These are phyloP conservation scores for Physeter macrocephalus DNA, from an alignment of 2,113 vertebrate genomes.

Conservation along the genomic window DNA sequence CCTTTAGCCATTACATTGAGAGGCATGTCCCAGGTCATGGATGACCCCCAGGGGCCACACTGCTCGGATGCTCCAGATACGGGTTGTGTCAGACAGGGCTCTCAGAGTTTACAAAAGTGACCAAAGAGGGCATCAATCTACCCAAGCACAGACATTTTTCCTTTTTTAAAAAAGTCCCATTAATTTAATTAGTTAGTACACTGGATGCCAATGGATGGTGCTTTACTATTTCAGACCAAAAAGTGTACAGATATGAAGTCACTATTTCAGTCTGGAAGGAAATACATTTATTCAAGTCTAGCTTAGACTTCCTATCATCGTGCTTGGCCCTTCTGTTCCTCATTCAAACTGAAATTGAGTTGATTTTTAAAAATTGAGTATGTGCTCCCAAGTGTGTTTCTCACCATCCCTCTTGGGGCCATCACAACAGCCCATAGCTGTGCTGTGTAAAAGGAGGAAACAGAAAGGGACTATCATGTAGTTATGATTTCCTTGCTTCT, in stretches of 20 bases:
- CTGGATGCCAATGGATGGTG: neutral
- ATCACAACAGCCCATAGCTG: neutral
- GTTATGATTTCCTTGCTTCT: neutral
- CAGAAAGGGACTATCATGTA: neutral
- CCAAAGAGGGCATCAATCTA: neutral
- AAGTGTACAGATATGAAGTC: neutral
- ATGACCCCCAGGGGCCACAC: neutral
- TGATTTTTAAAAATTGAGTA: neutral
- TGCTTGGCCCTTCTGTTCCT: neutral
- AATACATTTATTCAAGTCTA: neutral
- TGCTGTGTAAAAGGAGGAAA: neutral
- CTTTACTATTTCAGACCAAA: neutral
- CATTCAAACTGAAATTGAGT: neutral
- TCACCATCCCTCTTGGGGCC: neutral
- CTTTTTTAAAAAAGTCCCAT: neutral
- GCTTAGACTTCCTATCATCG: neutral
- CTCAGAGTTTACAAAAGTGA: neutral
- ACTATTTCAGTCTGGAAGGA: neutral
- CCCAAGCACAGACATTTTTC: neutral
- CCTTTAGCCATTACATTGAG: rapidly evolving
- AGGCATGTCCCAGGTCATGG: rapidly evolving
- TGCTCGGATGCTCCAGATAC: neutral
- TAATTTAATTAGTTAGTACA: neutral
- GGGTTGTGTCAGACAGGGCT: neutral
- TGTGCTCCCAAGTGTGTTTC: neutral